Evolutionary conservation across 2,113 vertebrate species (phyloP), one percentile per base, ranked within the genome.

Genomic region (Myodes glareolus): DNA sequence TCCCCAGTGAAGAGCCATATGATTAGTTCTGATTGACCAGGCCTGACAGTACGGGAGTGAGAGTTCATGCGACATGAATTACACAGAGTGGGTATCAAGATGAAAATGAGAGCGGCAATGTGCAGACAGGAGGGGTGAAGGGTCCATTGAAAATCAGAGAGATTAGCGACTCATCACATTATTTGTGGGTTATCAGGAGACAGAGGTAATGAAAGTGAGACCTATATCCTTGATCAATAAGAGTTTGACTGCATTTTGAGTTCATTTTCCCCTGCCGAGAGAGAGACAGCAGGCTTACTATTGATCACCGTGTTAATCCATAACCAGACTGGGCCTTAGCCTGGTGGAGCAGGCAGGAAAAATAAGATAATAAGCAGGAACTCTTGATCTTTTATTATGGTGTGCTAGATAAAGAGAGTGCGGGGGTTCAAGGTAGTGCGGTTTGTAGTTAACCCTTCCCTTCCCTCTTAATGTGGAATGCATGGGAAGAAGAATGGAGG

Each of bases 271-370:
- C 99, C 98, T 98, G 99, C 99, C 98, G 99, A 99, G 99, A 99
- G 98, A 98, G 98, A 98, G 99, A 98, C 99, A 99, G 99, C 99
- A 99, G 99, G 99, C 99, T 99, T 98, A 98, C 98, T 99, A 99
- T 99, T 99, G 99, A 99, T 99, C 99, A 99, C 97, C 92, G 98
- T 98, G 98, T 99, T 99, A 99, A 99, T 99, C 99, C 99, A 99
- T 99, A 99, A 99, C 99, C 98, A 99, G 99, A 99, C 99, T 98
- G 99, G 98, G 99, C 99, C 99, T 98, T 98, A 98, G 99, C 98
- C 99, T 99, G 96, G 97, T 97, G 98, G 98, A 99, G 99, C 97
- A 98, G 98, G 99, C 97, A 98, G 98, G 97, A 98, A 99, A 99
- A 99, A 99, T 99, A 99, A 98, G 98, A 99, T 99, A 99, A 99